Evolutionary conservation across 2,888 invertebrate genomes (phyloP).

Genomic region (Allophyes oxyacanthae): DNA sequence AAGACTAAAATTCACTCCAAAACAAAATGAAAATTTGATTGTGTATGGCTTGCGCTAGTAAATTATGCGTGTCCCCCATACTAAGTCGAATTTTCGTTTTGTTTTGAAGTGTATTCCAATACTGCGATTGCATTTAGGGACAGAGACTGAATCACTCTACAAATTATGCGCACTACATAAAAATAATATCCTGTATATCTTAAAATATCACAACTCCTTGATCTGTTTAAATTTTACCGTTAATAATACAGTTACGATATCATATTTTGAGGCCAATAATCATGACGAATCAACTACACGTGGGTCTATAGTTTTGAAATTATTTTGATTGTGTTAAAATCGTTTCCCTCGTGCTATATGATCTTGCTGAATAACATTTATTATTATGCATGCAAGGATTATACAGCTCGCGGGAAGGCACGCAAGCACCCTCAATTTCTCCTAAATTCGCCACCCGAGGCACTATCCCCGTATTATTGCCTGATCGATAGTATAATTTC

Average conservation of each 20-base stretch:
- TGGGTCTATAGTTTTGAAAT: conserved; percentile 28
- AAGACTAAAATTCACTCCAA: no score
- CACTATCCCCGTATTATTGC: conserved; percentile 81
- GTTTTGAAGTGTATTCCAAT: no score
- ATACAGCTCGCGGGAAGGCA: conserved; percentile 76
- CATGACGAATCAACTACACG: conserved; percentile 35
- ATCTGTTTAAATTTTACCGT: conserved; percentile 46
- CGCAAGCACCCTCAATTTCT: conserved; percentile 84
- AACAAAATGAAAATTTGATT: no score
- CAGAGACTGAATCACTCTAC: no score
- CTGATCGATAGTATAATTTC: conserved; percentile 86
- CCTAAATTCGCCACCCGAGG: conserved; percentile 85
- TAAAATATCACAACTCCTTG: conserved; percentile 37
- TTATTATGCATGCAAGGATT: conserved; percentile 79
- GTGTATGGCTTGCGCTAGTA: no score
- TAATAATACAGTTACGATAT: conserved; percentile 34
- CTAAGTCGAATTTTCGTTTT: no score
- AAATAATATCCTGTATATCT: no score
- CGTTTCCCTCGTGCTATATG: conserved; percentile 78
- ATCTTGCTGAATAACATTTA: conserved; percentile 74
- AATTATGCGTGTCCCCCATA: no score
- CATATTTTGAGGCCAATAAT: conserved; percentile 35
- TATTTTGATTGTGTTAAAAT: conserved; percentile 49
- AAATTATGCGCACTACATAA: no score
- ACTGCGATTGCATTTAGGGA: no score